Base-by-base conservation (phyloP, 1,140 invertebrate species). In the Lucilia cuprina region DNA sequence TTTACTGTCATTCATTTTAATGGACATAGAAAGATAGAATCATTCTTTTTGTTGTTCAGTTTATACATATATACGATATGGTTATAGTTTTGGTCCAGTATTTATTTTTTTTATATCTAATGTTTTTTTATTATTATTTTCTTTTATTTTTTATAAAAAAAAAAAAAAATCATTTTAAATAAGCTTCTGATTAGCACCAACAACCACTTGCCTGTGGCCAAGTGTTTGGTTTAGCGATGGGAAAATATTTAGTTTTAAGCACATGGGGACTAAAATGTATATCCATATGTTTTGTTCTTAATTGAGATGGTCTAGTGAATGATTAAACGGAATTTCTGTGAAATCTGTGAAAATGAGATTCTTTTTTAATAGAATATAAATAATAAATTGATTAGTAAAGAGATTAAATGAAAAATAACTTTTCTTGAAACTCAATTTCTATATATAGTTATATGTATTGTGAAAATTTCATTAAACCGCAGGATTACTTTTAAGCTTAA, bases 1-100 rank as follows among this genome's bases (percentile, higher is more conserved):
- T 70, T 21, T 12, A 21, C 65, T 70, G 65, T 70, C 65, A 70
- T 70, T 70, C 65, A 70, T 70, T 70, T 70, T 70, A 70, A 70
- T 70, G 65, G 65, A 70, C 65, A 70, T 70, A 12, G 65, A 21
- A 21, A 70, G 19, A 70, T 70, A 21, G 17, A 10, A 70, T 70
- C 65, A 21, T 70, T 70, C 25, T 70, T 21, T 70, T 21, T 70
- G 14, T 30, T 30, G 25, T 30, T 30, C 25, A 2, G 25, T 30
- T 30, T 30, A 30, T 30, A 30, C 3, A 30, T 30, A 30, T 30
- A 30, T 30, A 30, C 3, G 25, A 30, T 21, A 21, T 70, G 2
- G 60, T 70, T 70, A 21, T 60, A n/a, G 14, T 17, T 60, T 30
- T 60, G 55, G 55, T 60, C 55, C 13, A n/a, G 41, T 41, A 41